These are phyloP conservation scores for Orthosia gracilis DNA, from an alignment of 2,888 invertebrate genomes.

Conservation along the genomic window DNA sequence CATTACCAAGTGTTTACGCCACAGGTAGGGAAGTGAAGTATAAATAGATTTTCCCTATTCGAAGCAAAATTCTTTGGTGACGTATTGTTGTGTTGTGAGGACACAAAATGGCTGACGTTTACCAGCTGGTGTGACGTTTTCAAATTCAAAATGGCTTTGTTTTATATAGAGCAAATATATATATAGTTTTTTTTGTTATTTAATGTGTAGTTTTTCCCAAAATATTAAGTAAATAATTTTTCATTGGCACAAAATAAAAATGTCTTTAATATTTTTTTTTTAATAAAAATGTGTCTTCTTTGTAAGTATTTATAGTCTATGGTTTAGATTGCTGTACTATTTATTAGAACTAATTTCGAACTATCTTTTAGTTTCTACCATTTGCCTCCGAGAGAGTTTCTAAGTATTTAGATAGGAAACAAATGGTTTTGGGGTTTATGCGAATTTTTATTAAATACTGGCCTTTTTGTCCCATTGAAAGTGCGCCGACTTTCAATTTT, in stretches of 20 bases:
- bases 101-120: slow-evolving; percentile 7
- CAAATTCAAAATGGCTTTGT: not conserved
- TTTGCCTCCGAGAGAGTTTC: slow-evolving; percentile 60
- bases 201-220: not conserved
- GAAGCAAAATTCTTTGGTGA: not conserved
- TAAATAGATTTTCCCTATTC: not conserved
- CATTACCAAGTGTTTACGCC: slow-evolving; percentile 15
- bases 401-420: slow-evolving; percentile 66
- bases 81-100: slow-evolving; percentile 6
- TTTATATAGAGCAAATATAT: not conserved
- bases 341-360: slow-evolving; percentile 35
- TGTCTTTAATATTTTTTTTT: slow-evolving; percentile 52
- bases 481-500: not conserved
- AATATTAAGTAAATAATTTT: not conserved
- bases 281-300: slow-evolving; percentile 52
- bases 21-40: not conserved
- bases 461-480: not conserved
- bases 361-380: slow-evolving; percentile 44
- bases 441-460: slow-evolving; percentile 35
- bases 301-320: slow-evolving; percentile 40
- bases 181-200: not conserved
- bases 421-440: slow-evolving; percentile 57
- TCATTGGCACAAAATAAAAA: slow-evolving; percentile 59
- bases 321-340: slow-evolving; percentile 35
- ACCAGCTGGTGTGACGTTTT: not conserved